Base-by-base conservation (phyloP, 2,113 vertebrate species). In the Antechinus stuartii region DNA sequence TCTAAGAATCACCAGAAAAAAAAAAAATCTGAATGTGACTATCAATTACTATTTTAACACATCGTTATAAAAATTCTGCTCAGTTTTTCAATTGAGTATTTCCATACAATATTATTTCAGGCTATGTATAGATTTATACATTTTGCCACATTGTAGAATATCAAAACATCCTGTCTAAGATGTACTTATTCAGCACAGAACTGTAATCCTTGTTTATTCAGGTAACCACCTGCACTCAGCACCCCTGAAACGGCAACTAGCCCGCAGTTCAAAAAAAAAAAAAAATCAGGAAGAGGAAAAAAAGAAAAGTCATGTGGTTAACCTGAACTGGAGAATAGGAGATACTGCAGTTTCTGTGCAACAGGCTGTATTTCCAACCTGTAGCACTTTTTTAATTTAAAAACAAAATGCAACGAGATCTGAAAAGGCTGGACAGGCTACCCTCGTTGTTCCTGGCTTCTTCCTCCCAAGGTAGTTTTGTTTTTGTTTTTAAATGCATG, bases 401-500 rank as follows among this genome's bases (percentile, higher is more conserved):
- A 90, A 90, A 95, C 94, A 52, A 52, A 2, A 27, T 35, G 12
- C 0, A 19, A 68, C 91, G 97, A 97, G 96, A 93, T 57, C 91
- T 91, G 97, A 95, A 95, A 52, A 95, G 90, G 94, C 94, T 95
- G 94, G 94, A 89, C 50, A 92, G 94, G 97, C 92, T 57, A 95
- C 92, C 94, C 93, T 93, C 90, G 96, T 93, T 90, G 53, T 92
- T 55, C 94, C 94, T 91, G 50, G 96, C 42, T 96, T 76, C 91
- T 93, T 97, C n/a, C n/a, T 42, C 68, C 94, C 95, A 93, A 96
- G 46, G 92, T 90, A 92, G 68, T 84, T 84, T 84, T 84, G 68
- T 84, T 84, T 84, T 93, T 96, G 94, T 95, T 97, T 97, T 95
- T 95, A 96, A 96, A 97, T 47, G 96, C 93, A 90, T 47, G 97